Evolutionary conservation across 2,888 invertebrate species (phyloP), one percentile per base, ranked within the genome.

Genomic region (Apantesis nais): DNA sequence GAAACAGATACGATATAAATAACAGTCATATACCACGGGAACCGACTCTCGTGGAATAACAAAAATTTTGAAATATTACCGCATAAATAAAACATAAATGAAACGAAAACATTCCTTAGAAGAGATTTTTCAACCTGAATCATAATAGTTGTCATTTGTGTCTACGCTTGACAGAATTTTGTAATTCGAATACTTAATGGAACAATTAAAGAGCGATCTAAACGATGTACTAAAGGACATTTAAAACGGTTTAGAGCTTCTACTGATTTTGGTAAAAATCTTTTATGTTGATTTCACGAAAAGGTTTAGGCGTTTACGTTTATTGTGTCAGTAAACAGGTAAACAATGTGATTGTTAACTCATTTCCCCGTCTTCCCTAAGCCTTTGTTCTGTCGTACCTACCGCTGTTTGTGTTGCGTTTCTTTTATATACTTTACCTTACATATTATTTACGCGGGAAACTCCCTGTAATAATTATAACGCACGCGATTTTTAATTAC

Each of bases 361-460:
- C 72, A 62, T 76, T 74, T 74, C 70, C 74, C 72, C 68, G 71
- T 74, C 68, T 74, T 71, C 73, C 74, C 79, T 73, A 74, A 74
- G 74, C 78, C 76, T 78, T 78, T 77, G 71, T 76, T 68, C 70
- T 61, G 70, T 74, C 66, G 71, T 75, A 71, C 71, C 70, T 63
- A 65, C 79, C 67, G 68, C 69, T 75, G 67, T 79, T 74, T 75
- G 77, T 82, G 52, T 83, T 83, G 75, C 74, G 74, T 81, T 80
- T 77, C 69, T 73, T 78, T 65, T 63, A 77, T 74, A 75, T 77
- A 74, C 71, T 75, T 77, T 70, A 58, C 76, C 61, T 58, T 22
- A 34, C n/a, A n/a, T 41, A 29, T n/a, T 55, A 69, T 79, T 78
- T 82, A 58, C 58, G 14, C 58, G 29, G 29, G 58, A 29, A 58